Percentiles rank a stretch among this genome's conserved stretches.
Evolutionary conservation across 2,797 vertebrate genomes (phyloP).

Genomic region (Aselliscus stoliczkanus): DNA sequence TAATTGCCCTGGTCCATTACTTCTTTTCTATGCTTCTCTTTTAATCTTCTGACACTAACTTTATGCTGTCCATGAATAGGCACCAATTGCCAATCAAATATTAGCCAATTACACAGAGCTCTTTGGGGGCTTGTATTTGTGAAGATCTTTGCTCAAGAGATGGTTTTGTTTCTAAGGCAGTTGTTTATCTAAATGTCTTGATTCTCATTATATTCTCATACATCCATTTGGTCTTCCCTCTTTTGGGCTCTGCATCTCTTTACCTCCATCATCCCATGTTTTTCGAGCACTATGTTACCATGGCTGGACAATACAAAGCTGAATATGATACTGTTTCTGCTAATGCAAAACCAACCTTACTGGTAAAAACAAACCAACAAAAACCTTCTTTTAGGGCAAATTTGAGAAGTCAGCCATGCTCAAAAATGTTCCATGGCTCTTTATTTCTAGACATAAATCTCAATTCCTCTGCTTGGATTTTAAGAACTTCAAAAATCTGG

Average conservation of each 20-base stretch:
- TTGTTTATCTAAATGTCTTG: neutral
- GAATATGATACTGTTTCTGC: neutral
- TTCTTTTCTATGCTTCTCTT: neutral
- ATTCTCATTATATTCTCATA: neutral
- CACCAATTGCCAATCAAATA: neutral
- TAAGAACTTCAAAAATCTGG: neutral
- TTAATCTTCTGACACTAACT: neutral
- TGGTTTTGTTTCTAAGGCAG: neutral
- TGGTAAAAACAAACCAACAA: neutral
- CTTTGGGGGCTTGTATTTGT: neutral
- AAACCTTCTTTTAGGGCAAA: neutral
- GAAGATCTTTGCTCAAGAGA: neutral
- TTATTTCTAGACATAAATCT: neutral
- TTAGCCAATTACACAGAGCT: neutral
- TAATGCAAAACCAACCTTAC: neutral
- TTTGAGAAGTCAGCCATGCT: neutral
- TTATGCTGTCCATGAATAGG: neutral
- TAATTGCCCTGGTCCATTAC: neutral
- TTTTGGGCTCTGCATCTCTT: neutral
- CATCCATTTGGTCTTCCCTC: neutral
- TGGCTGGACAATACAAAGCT: neutral
- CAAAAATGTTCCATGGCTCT: neutral
- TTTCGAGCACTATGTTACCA: neutral
- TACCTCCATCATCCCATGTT: neutral
- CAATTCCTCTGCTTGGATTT: neutral